Base-by-base conservation (phyloP, 1,140 invertebrate genomes). In the Cyphomyrmex costatus region DNA sequence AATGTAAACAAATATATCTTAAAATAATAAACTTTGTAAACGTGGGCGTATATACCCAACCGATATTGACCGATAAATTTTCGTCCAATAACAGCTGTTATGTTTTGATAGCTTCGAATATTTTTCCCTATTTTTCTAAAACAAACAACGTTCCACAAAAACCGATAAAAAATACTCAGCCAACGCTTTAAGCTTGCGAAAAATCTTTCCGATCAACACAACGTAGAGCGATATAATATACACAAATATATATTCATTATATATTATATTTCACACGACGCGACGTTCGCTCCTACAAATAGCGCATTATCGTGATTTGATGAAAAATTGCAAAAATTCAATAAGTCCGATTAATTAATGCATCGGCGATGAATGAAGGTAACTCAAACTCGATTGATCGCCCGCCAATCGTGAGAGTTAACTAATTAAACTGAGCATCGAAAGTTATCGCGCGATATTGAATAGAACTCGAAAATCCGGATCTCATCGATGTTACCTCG, bases 381-480 rank as follows among this genome's bases (percentile, higher is more conserved):
- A 73, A 49, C 68, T 73, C 53, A 83, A 83, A 74, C 53, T 49
- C 53, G 53, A 83, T 83, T 83, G 74, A 83, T 83, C 42, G 79
- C 33, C 53, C 36, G 33, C 19, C 36, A 71, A 61, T 73, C 42
- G 36, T 8, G 30, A n/a, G 53, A 74, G 24, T 83, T 73, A 74
- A 83, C 79, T 83, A 73, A 83, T 83, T 83, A 83, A 83, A 83
- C 79, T 33, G 68, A 83, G 53, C 46, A 83, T 83, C 27, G 68
- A 83, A 83, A 83, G 79, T 83, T 83, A 83, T 83, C 79, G 79
- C 68, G 68, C 68, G 53, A 83, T 83, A 83, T 83, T 58, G 78
- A 36, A 24, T 42, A 46, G n/a, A 61, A 66, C 36, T 73, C 36
- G 68, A 73, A 83, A 83, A 83, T 83, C 53, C 53, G 56, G 36